Conservation (phyloP, 2,888 invertebrate species). For the Spisula solida region DNA sequence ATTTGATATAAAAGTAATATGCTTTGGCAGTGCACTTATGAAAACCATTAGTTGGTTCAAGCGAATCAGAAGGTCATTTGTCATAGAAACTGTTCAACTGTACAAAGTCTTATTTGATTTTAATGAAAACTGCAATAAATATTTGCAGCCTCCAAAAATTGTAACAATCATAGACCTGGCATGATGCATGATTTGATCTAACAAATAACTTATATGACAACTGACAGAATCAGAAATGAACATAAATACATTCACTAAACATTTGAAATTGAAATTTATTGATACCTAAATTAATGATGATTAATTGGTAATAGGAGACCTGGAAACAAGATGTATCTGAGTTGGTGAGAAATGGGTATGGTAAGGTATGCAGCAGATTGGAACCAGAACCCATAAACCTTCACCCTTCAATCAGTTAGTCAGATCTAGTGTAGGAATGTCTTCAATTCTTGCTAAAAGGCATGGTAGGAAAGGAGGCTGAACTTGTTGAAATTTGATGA, state of each 20-base stretch:
- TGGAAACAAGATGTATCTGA: background rate
- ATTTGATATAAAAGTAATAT: no score
- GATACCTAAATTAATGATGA: background rate
- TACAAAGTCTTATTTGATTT: no score
- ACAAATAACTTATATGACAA: background rate
- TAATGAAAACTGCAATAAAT: no score
- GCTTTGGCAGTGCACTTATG: no score
- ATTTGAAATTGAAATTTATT: background rate
- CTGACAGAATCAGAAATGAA: background rate
- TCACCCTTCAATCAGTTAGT: background rate
- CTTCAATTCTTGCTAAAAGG: constrained; percentile 10
- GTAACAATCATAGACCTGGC: no score
- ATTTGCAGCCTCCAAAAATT: no score
- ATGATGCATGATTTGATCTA: background rate
- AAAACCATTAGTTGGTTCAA: no score
- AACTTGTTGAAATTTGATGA: constrained; percentile 26
- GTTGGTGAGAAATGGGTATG: background rate
- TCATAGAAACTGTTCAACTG: no score
- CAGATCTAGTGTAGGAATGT: background rate
- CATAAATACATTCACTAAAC: background rate
- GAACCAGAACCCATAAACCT: background rate
- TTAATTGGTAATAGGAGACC: no score
- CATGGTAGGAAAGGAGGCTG: constrained; percentile 12
- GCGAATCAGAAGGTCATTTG: no score
- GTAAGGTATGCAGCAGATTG: constrained; percentile 4